These are phyloP conservation scores for Lytechinus pictus DNA, from an alignment of 35 echinoderm and acorn worm genomes.

Conservation along the genomic window DNA sequence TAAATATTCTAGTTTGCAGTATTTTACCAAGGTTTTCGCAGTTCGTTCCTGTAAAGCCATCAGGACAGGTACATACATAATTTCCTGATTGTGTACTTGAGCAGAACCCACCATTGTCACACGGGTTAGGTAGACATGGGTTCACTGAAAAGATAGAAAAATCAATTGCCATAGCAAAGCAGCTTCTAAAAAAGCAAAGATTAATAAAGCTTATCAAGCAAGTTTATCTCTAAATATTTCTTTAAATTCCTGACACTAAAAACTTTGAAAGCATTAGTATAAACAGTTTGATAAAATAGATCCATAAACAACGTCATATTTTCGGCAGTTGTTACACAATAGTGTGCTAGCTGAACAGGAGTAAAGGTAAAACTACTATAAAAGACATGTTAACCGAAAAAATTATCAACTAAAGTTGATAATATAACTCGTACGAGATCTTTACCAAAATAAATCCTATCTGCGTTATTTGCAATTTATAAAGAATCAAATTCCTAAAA, in stretches of 20 bases:
- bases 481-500: no score
- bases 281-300: not conserved
- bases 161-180: not conserved
- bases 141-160: conserved; percentile 34
- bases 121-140: conserved; percentile 71
- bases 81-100: not conserved
- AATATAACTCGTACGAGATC: no score
- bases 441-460: no score
- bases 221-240: not conserved
- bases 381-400: no score
- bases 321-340: no score
- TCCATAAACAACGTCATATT: not conserved
- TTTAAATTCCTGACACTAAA: not conserved
- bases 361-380: no score
- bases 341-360: no score
- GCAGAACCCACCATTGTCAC: conserved; percentile 71
- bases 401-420: no score
- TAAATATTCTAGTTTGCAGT: not conserved
- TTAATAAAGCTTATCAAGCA: not conserved
- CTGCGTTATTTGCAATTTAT: no score
- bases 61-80: conserved; percentile 59
- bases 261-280: no score
- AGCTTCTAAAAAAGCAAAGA: not conserved
- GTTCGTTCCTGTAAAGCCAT: conserved; percentile 60
- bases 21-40: conserved; percentile 56